Percentiles rank a stretch among this genome's conserved stretches.
phyloP scores from a whole-genome alignment of 1,140 invertebrate species.

The Rhyzopertha dominica region DNA sequence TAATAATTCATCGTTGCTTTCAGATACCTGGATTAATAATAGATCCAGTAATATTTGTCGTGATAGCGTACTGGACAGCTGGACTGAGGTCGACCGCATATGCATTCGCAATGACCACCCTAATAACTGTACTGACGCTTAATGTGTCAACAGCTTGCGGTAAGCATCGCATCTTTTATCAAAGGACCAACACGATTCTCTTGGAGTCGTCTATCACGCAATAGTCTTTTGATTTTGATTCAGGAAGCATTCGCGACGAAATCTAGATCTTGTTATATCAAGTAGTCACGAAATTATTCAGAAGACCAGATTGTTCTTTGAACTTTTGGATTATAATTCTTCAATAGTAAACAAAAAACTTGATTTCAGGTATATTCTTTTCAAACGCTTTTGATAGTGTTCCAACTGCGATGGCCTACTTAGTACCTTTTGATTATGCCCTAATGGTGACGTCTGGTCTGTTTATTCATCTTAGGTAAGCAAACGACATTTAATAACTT shows the following conservation, averaged over 20 bases:
- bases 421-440: slow-evolving; percentile 82
- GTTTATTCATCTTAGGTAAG: slow-evolving; percentile 75
- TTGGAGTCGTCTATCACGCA: no score
- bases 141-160: slow-evolving; percentile 81
- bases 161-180: slow-evolving; percentile 44
- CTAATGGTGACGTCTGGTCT: slow-evolving; percentile 84
- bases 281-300: no score
- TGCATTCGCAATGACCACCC: slow-evolving; percentile 63
- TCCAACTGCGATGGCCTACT: slow-evolving; percentile 71
- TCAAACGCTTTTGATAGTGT: slow-evolving; percentile 77
- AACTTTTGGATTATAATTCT: no score
- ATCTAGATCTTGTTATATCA: no score
- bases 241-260: no score
- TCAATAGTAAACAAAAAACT: slow-evolving; percentile 6
- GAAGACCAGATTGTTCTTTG: no score
- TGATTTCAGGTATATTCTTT: slow-evolving; percentile 69
- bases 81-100: slow-evolving; percentile 61
- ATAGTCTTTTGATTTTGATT: no score
- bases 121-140: slow-evolving; percentile 66
- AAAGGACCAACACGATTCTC: no score
- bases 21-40: slow-evolving; percentile 74
- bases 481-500: slow-evolving; percentile 13
- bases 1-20: no score
- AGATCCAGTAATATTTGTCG: slow-evolving; percentile 69
- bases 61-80: slow-evolving; percentile 73